These are phyloP conservation scores for Epistrophella euchroma DNA, from an alignment of 2,888 invertebrate species.

Conservation along the genomic window DNA sequence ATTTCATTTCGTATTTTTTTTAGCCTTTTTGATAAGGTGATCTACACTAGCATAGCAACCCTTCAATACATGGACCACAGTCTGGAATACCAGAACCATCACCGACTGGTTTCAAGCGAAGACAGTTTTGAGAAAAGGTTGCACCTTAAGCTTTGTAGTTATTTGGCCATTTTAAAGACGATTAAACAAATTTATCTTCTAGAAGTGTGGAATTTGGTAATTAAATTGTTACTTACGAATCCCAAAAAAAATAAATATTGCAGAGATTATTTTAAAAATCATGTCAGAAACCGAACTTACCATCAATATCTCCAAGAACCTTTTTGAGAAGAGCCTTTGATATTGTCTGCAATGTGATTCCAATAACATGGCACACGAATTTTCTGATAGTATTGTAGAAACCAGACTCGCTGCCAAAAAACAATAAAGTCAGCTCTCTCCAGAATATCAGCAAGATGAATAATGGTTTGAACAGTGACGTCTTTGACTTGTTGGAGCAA, in stretches of 20 bases:
- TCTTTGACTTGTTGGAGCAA: conserved; percentile 92
- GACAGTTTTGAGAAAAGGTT: no score
- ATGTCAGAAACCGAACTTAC: conserved; percentile 84
- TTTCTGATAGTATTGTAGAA: conserved; percentile 98
- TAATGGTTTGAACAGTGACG: conserved; percentile 93
- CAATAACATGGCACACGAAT: conserved; percentile 98
- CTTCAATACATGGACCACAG: no score
- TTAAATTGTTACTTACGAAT: no score
- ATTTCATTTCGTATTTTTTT: no score
- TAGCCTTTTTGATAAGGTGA: no score
- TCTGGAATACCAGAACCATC: no score
- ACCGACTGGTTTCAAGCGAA: no score
- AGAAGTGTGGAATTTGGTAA: no score
- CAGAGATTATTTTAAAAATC: neutral
- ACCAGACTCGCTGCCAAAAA: conserved; percentile 95
- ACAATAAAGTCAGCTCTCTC: conserved; percentile 96
- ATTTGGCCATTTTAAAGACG: no score
- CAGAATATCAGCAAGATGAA: conserved; percentile 94
- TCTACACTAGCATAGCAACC: no score
- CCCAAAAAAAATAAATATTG: neutral
- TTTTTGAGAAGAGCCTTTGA: conserved; percentile 92
- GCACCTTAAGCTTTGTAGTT: no score
- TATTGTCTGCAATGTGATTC: conserved; percentile 98
- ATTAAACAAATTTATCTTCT: no score
- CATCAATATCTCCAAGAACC: conserved; percentile 95